A percentile compares a stretch with the other conserved stretches of the same genome.
phyloP scores from a whole-genome alignment of 2,797 vertebrate species.

The Prionace glauca region DNA sequence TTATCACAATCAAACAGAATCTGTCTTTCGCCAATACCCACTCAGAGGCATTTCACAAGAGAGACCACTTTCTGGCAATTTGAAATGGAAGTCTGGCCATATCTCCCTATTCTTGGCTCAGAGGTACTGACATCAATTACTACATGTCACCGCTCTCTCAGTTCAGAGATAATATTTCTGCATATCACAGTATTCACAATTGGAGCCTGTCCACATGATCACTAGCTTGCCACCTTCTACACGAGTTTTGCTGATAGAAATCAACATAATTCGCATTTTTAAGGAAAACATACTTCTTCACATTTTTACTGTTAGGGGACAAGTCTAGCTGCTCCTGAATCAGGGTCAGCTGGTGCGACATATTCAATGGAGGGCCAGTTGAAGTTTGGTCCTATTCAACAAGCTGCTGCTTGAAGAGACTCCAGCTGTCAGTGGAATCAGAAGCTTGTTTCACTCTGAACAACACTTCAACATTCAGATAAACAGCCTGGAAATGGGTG shows the following conservation, averaged over 20 bases:
- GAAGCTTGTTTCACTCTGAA: neutral
- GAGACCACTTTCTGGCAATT: neutral
- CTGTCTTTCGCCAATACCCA: neutral
- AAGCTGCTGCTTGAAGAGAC: neutral
- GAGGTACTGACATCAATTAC: neutral
- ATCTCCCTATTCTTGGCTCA: neutral
- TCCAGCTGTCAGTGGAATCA: no score
- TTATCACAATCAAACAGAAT: neutral
- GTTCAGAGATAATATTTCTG: neutral
- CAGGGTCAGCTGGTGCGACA: neutral
- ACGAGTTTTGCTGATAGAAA: neutral
- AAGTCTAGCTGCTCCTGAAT: neutral
- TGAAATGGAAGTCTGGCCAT: neutral
- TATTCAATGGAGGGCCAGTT: neutral
- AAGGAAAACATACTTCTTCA: neutral
- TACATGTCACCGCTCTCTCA: neutral
- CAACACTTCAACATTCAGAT: neutral
- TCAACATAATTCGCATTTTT: neutral
- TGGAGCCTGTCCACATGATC: neutral
- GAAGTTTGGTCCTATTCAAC: neutral
- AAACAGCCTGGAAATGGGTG: conserved; percentile 1
- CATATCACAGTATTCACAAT: neutral
- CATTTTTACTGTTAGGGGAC: neutral
- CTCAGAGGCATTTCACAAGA: neutral
- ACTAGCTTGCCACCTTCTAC: neutral